Conservation (phyloP, 2,888 invertebrate genomes). For the Holacanthella duospinosa region DNA sequence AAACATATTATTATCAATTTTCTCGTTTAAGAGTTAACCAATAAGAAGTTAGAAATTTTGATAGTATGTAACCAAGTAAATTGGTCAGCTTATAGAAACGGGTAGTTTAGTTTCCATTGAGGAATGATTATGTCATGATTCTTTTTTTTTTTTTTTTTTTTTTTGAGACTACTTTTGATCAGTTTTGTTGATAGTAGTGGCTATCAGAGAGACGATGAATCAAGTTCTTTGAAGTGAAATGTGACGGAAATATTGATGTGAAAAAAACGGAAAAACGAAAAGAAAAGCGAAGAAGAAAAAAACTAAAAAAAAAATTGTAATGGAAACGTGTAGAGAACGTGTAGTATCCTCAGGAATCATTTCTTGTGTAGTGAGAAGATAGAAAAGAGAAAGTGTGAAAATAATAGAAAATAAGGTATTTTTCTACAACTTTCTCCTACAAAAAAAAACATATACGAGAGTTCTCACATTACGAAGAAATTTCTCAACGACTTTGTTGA, state of each 20-base stretch:
- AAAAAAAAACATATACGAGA: too few relatives aligned
- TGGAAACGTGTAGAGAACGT: not conserved
- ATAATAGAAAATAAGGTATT: not conserved
- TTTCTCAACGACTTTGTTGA: not conserved
- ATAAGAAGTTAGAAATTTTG: not conserved
- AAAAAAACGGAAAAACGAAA: not conserved
- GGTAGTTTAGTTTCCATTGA: too few relatives aligned
- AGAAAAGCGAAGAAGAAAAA: too few relatives aligned
- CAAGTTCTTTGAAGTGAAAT: constrained; percentile 3
- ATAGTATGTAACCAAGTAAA: not conserved
- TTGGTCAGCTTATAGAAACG: too few relatives aligned
- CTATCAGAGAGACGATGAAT: constrained; percentile 3
- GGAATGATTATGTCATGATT: too few relatives aligned
- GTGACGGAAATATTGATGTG: constrained; percentile 3
- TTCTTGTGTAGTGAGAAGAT: not conserved
- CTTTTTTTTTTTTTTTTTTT: too few relatives aligned
- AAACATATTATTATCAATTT: too few relatives aligned
- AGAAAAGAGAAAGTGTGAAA: not conserved
- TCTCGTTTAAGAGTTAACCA: too few relatives aligned
- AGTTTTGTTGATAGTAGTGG: not conserved
- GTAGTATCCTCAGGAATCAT: not conserved
- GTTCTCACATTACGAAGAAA: too few relatives aligned
- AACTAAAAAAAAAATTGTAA: too few relatives aligned
- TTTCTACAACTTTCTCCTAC: not conserved
- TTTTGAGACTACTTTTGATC: too few relatives aligned